These are phyloP conservation scores for Acheta domesticus DNA, from an alignment of 2,888 invertebrate genomes.

Conservation along the genomic window DNA sequence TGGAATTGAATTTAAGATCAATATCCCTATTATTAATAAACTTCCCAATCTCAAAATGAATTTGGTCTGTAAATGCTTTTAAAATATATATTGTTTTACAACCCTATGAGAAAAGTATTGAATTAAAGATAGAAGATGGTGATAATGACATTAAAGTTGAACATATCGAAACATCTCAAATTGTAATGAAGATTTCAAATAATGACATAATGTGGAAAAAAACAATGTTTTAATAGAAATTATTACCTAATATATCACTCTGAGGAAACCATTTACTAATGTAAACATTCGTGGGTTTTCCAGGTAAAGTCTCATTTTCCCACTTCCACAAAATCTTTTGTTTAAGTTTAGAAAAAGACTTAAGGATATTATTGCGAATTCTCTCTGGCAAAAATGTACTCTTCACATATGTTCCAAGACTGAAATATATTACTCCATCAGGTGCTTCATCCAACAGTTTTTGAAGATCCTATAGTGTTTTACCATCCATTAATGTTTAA, in stretches of 20 bases:
- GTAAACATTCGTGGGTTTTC: background rate
- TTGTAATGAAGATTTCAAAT: too few species aligned
- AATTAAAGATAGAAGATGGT: too few species aligned
- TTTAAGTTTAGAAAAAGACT: slow-evolving; percentile 21
- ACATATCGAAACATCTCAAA: too few species aligned
- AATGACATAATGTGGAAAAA: too few species aligned
- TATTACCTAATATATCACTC: slow-evolving; percentile 4
- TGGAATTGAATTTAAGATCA: too few species aligned
- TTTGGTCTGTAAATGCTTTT: too few species aligned
- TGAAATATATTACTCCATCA: slow-evolving; percentile 1
- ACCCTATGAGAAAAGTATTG: too few species aligned
- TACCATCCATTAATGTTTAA: too few species aligned
- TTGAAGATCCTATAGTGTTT: background rate
- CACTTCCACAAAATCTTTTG: slow-evolving; percentile 19
- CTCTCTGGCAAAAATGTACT: background rate
- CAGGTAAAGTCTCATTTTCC: background rate
- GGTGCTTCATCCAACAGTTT: background rate
- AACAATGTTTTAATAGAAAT: background rate
- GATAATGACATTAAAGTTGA: too few species aligned
- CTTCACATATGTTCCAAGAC: background rate
- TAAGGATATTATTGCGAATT: background rate
- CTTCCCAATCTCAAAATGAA: too few species aligned
- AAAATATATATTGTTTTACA: too few species aligned
- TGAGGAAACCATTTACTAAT: slow-evolving; percentile 22
- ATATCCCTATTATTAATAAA: too few species aligned